Conservation (phyloP, 2,113 vertebrate species). For the Rhizomys pruinosus region DNA sequence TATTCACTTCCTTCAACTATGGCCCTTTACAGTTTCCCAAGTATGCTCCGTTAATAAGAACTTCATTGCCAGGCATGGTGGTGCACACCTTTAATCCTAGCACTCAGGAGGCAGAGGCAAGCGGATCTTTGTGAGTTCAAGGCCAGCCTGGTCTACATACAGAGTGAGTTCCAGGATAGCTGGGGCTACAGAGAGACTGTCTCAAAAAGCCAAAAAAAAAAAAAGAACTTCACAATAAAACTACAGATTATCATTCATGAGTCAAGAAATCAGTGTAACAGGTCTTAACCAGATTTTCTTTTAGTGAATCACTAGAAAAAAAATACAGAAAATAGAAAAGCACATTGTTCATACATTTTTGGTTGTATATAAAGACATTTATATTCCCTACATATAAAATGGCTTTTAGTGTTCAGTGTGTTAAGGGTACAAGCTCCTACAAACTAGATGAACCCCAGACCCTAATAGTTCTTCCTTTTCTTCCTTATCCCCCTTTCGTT, state of each 20-base stretch:
- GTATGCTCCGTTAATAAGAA: not conserved
- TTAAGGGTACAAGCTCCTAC: not conserved
- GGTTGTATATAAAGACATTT: not conserved
- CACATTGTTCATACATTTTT: not conserved
- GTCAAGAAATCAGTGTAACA: conserved; percentile 2
- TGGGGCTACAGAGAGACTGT: no score
- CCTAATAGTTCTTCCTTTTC: not conserved
- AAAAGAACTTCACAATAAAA: not conserved
- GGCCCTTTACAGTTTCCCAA: not conserved
- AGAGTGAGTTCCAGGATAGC: no score
- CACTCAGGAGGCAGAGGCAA: no score
- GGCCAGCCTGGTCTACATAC: no score
- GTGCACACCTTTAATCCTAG: no score
- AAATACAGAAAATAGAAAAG: not conserved
- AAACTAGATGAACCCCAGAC: not conserved
- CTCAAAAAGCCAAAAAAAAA: no score
- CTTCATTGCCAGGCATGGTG: no score
- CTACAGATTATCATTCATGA: not conserved
- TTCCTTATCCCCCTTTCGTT: no score
- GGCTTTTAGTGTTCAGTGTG: not conserved
- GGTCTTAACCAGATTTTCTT: not conserved
- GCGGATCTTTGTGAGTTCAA: no score
- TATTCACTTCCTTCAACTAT: not conserved
- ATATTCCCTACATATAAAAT: not conserved
- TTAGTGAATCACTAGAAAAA: not conserved